A percentile compares a stretch with the other conserved stretches of the same genome.
Evolutionary conservation across 2,888 invertebrate genomes (phyloP).

Genomic region (Netelia inedita): DNA sequence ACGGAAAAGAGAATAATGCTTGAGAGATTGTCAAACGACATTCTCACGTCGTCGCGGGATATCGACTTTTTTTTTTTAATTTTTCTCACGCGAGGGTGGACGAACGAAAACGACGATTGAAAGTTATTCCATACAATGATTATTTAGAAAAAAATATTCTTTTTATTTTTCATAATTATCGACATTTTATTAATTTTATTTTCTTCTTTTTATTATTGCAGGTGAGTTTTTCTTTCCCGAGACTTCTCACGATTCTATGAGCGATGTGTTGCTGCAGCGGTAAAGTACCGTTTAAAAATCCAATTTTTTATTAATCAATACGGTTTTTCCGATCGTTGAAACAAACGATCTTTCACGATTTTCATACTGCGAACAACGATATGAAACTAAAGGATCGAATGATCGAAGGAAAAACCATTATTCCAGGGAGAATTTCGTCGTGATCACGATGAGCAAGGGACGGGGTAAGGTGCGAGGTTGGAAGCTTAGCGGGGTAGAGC

Average conservation of each 20-base stretch:
- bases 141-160: background rate
- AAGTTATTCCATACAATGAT: background rate
- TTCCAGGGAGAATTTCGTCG: no score
- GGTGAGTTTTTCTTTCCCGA: slow-evolving; percentile 71
- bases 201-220: slow-evolving; percentile 69
- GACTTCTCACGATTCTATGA: background rate
- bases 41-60: slow-evolving; percentile 63
- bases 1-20: slow-evolving; percentile 16
- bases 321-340: no score
- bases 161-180: background rate
- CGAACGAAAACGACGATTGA: slow-evolving; percentile 25
- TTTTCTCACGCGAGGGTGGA: slow-evolving; percentile 57
- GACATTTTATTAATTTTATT: slow-evolving; percentile 30
- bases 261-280: background rate
- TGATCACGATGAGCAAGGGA: background rate
- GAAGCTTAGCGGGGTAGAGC: slow-evolving; percentile 3
- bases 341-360: no score
- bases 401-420: no score
- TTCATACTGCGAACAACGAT: no score
- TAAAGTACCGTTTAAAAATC: no score
- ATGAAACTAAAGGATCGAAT: no score
- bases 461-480: background rate
- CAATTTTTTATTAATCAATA: no score
- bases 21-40: slow-evolving; percentile 45
- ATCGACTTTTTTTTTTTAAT: slow-evolving; percentile 40